Evolutionary conservation across 2,888 invertebrate species (phyloP), one percentile per base, ranked within the genome.

Genomic region (Ectemnius lituratus): DNA sequence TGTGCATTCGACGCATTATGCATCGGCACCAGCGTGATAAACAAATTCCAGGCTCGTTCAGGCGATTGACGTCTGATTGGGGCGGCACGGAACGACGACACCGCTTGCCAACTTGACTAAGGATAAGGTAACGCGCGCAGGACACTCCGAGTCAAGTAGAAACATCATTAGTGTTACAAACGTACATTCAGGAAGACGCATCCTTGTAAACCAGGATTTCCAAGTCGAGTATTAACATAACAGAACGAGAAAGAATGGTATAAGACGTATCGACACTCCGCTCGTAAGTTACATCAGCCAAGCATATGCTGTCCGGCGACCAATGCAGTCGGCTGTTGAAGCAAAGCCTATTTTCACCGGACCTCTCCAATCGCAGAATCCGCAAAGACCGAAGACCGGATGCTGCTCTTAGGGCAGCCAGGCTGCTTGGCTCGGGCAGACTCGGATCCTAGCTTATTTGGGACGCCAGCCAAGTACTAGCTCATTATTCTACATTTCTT

Each of bases 21-120:
- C 62, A 73, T 70, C 74, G 67, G 59, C 66, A 67, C 62, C 71
- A 67, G 66, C 37, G 6, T 37, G 71, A 79, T 86, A 85, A 86
- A 86, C 80, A 84, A 84, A 82, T 85, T 87, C 81, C 82, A 76
- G 60, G 71, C 82, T 82, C 77, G 78, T 85, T 85, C 63, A 75
- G 76, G n/a, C 70, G 81, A 85, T 84, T 83, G 74, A 84, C 74
- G 73, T 78, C 79, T 79, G 73, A 82, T 81, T 81, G 67, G 69
- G 71, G 67, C 78, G 58, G 71, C 76, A 69, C 56, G 69, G 18
- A 58, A 27, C 28, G 59, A 49, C 16, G 23, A 23, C 23, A 23
- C 23, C 23, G 3, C 23, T 23, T 3, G 23, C 23, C 1, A 23
- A 23, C 2, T 23, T 49, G 67, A 13, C 28, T 47, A 13, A 62